Evolutionary conservation across 30 jellyfish, hydroid and myxozoan genomes (phyloP), one percentile per base, ranked within the genome.

Genomic region (Phacellophora camtschatica): DNA sequence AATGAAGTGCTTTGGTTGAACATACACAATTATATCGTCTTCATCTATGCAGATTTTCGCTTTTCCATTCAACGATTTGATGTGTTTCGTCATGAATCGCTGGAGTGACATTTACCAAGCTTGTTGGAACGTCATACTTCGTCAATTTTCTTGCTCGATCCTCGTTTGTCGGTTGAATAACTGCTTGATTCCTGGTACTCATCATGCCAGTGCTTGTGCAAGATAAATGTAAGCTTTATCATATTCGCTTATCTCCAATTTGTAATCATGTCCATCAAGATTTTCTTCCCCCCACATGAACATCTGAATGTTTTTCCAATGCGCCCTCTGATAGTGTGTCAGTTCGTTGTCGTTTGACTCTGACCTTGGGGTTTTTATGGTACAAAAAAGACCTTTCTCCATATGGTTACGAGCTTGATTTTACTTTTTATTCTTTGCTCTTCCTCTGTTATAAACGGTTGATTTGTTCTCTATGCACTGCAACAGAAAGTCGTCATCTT

Each of bases 51-150:
- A 33, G 66, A 66, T 35, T 39, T 66, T 72, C 30, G 30, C 66
- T 41, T 66, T 66, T 66, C 81, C 33, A 35, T 66, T 66, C 33
- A 66, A 33, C 34, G 64, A 35, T 33, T 20, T 66, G 64, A 66
- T 41, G 11, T 9, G 9, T 18, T 29, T 33, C 11, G 71, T 41
- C 35, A 41, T 41, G 15, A 13, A 36, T 41, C 12, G 66, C 81
- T 5, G 70, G 81, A 33, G 70, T 66, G 64, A 66, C 82, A 67
- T 67, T 67, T 12, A 67, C 82, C 82, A 67, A 32, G 64, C 42
- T 20, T 31, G 82, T 67, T 35, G 82, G 82, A 37, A 37, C 18
- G 77, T 63, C 77, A 24, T 63, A 63, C 55, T 63, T 63, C n/a
- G 77, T 30, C 55, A 63, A 7, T 3, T 28, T 35, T 7, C 77